A percentile compares a stretch with the other conserved stretches of the same genome.
phyloP scores from a whole-genome alignment of 2,113 vertebrate genomes.

The Mystacornis crossleyi region DNA sequence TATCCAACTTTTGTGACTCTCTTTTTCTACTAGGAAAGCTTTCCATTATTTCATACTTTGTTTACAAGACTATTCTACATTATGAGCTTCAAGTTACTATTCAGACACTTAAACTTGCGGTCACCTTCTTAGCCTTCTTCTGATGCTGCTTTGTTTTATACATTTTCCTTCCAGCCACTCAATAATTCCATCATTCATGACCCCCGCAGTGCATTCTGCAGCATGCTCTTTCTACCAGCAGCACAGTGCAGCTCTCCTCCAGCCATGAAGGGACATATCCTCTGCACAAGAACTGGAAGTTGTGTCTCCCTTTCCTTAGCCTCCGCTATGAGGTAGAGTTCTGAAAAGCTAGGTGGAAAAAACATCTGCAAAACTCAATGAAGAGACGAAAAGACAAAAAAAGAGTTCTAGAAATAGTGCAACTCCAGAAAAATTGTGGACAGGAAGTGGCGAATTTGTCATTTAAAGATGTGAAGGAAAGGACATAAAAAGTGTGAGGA shows the following conservation, averaged over 20 bases:
- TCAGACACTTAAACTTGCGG: not conserved
- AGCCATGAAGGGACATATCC: not conserved
- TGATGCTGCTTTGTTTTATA: not conserved
- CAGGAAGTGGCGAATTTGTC: not conserved
- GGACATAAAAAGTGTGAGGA: not conserved
- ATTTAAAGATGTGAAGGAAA: not conserved
- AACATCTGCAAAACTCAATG: not conserved
- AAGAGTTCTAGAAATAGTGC: not conserved
- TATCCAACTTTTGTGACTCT: not conserved
- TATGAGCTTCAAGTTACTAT: not conserved
- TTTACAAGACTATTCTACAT: not conserved
- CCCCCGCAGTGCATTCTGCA: rapidly evolving
- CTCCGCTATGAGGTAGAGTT: not conserved
- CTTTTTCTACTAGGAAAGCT: not conserved
- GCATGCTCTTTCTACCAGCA: not conserved
- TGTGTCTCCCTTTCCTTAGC: not conserved
- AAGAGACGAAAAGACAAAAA: not conserved
- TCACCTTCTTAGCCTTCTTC: not conserved
- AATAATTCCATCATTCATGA: not conserved
- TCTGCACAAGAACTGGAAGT: not conserved
- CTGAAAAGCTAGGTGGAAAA: not conserved
- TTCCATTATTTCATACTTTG: not conserved
- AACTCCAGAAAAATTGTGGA: not conserved
- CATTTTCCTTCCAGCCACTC: not conserved
- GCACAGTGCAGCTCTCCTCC: not conserved